Evolutionary conservation across 2,888 invertebrate genomes (phyloP).

Genomic region (Caenorhabditis sp.): DNA sequence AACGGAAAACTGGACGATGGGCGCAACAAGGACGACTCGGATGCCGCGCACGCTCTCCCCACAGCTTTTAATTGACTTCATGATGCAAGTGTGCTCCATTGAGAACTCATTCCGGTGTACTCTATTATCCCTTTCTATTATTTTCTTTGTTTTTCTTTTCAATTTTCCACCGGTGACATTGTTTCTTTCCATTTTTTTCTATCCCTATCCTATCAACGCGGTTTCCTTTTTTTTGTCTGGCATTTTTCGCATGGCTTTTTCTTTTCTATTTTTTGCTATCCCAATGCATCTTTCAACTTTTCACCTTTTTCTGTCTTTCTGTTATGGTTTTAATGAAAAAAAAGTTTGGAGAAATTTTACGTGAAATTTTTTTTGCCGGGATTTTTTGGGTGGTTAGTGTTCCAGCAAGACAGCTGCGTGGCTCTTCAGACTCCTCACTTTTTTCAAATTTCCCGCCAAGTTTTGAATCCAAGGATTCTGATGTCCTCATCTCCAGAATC

Average conservation of each 20-base stretch:
- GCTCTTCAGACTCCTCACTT: neutral
- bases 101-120: neutral
- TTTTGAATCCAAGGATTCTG: neutral
- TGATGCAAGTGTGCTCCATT: neutral
- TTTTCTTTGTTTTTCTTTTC: constrained; percentile 9
- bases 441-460: neutral
- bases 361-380: neutral
- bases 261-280: constrained; percentile 16
- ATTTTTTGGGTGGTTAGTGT: neutral
- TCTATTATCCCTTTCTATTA: neutral
- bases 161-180: constrained; percentile 21
- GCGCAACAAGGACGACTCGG: constrained; percentile 24
- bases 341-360: neutral
- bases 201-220: constrained; percentile 6
- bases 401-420: too few species aligned
- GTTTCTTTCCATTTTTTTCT: constrained; percentile 6
- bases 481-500: neutral
- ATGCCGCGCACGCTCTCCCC: constrained; percentile 20
- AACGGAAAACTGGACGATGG: constrained; percentile 68
- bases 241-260: constrained; percentile 28
- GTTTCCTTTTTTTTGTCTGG: too few species aligned
- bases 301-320: constrained; percentile 46
- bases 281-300: constrained; percentile 34
- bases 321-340: constrained; percentile 13
- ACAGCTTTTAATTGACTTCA: neutral